Conservation (phyloP, 2,113 vertebrate genomes). For the Tursiops truncatus region DNA sequence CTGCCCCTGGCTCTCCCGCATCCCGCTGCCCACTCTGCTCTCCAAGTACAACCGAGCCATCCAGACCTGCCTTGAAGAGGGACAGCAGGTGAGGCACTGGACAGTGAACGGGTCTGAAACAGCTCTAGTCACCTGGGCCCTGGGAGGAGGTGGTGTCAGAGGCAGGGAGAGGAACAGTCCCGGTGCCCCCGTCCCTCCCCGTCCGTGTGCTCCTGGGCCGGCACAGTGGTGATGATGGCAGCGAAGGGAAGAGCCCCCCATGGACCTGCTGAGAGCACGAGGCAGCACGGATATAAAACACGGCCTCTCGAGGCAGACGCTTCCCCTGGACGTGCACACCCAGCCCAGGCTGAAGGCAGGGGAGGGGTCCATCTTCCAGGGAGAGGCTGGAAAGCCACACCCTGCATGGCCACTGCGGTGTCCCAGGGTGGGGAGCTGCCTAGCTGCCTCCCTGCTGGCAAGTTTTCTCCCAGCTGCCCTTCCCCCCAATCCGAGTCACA, state of each 20-base stretch:
- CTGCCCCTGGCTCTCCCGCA: not conserved
- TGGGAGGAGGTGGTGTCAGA: not conserved
- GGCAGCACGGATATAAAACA: not conserved
- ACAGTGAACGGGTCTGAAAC: not conserved
- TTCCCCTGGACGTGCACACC: not conserved
- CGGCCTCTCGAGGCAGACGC: rapidly evolving
- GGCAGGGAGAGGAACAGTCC: not conserved
- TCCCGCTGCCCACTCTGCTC: not conserved
- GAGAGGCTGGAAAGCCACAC: not conserved
- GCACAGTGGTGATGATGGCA: rapidly evolving
- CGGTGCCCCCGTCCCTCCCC: not conserved
- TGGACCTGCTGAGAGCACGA: not conserved
- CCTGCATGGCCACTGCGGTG: not conserved
- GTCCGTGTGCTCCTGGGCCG: not conserved
- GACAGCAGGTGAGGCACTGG: not conserved
- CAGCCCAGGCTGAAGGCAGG: not conserved
- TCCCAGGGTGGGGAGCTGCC: not conserved
- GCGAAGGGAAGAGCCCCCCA: not conserved
- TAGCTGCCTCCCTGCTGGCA: too few species aligned
- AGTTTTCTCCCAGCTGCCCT: not conserved
- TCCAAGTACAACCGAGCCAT: not conserved
- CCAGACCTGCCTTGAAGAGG: not conserved
- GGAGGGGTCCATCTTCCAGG: not conserved
- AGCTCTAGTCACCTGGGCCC: not conserved
- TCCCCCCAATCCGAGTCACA: not conserved